Conservation (phyloP, 2,113 vertebrate genomes). For the Damaliscus lunatus region DNA sequence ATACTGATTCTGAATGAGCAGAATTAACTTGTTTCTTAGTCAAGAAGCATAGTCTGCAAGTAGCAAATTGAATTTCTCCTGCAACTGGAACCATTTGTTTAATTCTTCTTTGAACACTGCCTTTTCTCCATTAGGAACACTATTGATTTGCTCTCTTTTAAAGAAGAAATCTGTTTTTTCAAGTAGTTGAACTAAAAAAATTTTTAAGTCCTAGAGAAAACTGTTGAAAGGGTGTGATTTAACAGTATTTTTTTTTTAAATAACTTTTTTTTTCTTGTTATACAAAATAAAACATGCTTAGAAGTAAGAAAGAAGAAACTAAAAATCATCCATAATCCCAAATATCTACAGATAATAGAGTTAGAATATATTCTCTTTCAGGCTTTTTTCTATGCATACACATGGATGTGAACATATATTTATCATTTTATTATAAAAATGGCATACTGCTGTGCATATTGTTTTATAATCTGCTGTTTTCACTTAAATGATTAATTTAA, state of each 20-base stretch:
- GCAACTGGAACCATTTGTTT: constrained; percentile 52
- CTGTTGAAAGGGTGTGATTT: constrained; percentile 37
- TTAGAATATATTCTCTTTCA: background rate
- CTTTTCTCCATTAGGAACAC: constrained; percentile 45
- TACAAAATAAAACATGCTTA: background rate
- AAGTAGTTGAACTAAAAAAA: constrained; percentile 12
- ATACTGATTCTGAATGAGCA: constrained; percentile 58
- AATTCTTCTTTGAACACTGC: constrained; percentile 54
- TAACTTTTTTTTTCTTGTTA: background rate
- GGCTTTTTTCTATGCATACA: background rate
- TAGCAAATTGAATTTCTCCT: constrained; percentile 59
- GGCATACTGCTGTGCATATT: background rate
- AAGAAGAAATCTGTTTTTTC: constrained; percentile 34
- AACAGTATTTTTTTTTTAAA: constrained; percentile 26
- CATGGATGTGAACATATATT: background rate
- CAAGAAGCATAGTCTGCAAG: constrained; percentile 29
- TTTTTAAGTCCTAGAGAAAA: background rate
- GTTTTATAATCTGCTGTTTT: background rate
- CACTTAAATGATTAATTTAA: background rate
- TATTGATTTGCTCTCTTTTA: constrained; percentile 43
- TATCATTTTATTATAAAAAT: constrained; percentile 25
- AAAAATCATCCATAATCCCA: background rate
- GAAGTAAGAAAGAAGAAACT: constrained; percentile 39
- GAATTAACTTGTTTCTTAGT: constrained; percentile 55
- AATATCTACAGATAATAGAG: background rate